Evolutionary conservation across 1,140 invertebrate genomes (phyloP).

Genomic region (Caenorhabditis tropicalis): DNA sequence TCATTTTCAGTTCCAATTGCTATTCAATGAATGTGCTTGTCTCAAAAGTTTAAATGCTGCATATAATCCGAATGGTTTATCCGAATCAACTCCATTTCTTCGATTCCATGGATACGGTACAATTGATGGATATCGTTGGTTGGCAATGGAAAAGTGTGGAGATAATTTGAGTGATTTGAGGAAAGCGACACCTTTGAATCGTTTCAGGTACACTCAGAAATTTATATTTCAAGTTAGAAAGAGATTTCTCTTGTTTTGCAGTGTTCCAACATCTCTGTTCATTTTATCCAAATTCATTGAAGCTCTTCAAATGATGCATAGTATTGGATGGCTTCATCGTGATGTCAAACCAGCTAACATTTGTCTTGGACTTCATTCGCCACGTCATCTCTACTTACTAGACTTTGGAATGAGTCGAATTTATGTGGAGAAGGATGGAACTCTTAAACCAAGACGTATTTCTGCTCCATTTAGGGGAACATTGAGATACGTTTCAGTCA

Average conservation of each 20-base stretch:
- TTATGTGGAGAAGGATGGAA: constrained; percentile 44
- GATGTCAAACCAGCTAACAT: constrained; percentile 47
- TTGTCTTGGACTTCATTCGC: constrained; percentile 23
- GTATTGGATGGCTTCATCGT: constrained; percentile 49
- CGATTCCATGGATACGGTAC: constrained; percentile 20
- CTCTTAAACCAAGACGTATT: not conserved
- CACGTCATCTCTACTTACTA: constrained; percentile 43
- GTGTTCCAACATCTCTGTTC: constrained; percentile 34
- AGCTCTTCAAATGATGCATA: constrained; percentile 50
- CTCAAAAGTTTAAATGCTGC: constrained; percentile 22
- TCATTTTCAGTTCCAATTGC: constrained; percentile 4
- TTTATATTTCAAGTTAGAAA: not conserved
- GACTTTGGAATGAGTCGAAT: constrained; percentile 44
- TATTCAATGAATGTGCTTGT: constrained; percentile 9
- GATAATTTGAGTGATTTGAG: constrained; percentile 15
- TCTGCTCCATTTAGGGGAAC: constrained; percentile 15
- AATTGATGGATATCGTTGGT: constrained; percentile 9
- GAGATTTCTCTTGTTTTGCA: not conserved
- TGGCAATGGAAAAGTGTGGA: constrained; percentile 33
- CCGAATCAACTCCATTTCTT: constrained; percentile 3
- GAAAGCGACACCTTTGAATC: constrained; percentile 1
- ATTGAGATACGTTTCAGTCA: not conserved
- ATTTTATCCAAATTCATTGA: constrained; percentile 33
- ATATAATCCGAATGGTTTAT: not conserved
- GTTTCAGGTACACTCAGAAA: not conserved